A percentile compares a stretch with the other conserved stretches of the same genome.
Evolutionary conservation across 2,113 vertebrate species (phyloP).

Genomic region (Sitta europaea): DNA sequence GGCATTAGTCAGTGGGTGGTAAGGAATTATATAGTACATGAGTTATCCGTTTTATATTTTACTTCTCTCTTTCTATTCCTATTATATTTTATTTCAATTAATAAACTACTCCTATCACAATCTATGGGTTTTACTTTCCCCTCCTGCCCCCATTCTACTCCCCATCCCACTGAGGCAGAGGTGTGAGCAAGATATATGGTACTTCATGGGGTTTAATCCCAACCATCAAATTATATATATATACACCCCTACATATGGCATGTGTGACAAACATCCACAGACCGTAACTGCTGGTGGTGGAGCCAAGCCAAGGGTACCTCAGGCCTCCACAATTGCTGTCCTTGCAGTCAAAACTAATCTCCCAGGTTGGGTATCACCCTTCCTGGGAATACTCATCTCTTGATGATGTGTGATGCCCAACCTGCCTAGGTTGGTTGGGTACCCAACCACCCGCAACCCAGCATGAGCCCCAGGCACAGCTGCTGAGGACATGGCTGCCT

Average conservation of each 20-base stretch:
- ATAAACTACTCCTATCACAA: not conserved
- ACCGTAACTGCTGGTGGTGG: not conserved
- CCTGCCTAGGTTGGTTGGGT: too few species aligned
- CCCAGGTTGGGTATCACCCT: not conserved
- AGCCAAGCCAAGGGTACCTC: not conserved
- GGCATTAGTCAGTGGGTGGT: not conserved
- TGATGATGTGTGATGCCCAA: too few species aligned
- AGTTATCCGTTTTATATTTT: not conserved
- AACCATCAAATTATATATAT: not conserved
- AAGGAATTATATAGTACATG: not conserved
- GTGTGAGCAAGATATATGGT: not conserved
- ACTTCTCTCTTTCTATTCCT: not conserved
- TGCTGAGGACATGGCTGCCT: not conserved
- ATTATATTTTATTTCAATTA: not conserved
- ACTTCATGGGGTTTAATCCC: not conserved
- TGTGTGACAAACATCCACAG: not conserved
- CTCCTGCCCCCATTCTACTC: not conserved
- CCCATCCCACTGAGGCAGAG: not conserved
- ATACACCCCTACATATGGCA: not conserved
- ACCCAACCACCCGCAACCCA: not conserved
- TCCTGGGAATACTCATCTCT: not conserved
- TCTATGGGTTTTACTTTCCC: not conserved
- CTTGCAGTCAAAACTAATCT: not conserved
- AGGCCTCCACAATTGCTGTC: accelerated
- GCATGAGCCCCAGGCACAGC: accelerated